These are phyloP conservation scores for Metellina segmentata DNA, from an alignment of 2,888 invertebrate genomes.

Conservation along the genomic window DNA sequence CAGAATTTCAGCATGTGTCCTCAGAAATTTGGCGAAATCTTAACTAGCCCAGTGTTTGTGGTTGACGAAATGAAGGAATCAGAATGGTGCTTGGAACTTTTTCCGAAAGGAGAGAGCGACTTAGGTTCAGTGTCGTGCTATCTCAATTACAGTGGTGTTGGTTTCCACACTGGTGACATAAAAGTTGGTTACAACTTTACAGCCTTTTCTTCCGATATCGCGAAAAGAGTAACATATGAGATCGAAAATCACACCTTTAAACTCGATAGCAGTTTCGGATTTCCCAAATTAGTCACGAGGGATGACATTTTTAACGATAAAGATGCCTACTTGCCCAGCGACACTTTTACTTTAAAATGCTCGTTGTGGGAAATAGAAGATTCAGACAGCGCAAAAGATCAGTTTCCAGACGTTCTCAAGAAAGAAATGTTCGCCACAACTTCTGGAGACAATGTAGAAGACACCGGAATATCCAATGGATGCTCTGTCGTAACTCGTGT, in stretches of 20 bases:
- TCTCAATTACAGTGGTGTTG: no score
- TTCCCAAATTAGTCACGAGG: background rate
- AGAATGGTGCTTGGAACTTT: background rate
- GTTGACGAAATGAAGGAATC: background rate
- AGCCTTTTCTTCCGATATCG: no score
- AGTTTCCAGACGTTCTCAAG: no score
- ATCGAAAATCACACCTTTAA: no score
- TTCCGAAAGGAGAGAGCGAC: background rate
- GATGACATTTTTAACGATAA: background rate
- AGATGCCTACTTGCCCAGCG: background rate
- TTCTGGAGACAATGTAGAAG: background rate
- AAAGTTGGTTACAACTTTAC: no score
- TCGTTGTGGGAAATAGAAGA: background rate
- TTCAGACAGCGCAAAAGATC: no score
- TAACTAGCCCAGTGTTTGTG: background rate
- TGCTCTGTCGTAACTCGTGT: background rate
- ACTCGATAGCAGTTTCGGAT: no score
- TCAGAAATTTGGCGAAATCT: background rate
- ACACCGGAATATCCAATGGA: background rate
- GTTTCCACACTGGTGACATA: no score
- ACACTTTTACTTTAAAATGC: constrained; percentile 4
- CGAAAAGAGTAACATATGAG: no score
- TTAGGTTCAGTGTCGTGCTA: no score
- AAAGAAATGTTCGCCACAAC: background rate
- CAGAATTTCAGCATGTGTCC: background rate